A percentile compares a stretch with the other conserved stretches of the same genome.
Conservation (phyloP, 2,797 vertebrate species). For the Anabacerthia variegaticeps region DNA sequence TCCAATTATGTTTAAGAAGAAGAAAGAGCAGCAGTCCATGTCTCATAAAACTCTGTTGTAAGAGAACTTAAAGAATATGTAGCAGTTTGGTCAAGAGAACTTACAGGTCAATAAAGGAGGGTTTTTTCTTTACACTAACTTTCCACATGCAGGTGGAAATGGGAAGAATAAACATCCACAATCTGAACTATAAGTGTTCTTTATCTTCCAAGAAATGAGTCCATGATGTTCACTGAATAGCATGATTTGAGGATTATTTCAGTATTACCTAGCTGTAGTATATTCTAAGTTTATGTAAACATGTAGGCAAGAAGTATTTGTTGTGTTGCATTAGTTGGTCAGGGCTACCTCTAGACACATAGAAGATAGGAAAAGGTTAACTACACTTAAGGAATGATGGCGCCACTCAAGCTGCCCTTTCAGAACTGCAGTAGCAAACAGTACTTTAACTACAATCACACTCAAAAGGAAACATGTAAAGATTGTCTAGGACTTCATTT, state of each 20-base stretch:
- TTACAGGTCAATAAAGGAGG: background rate
- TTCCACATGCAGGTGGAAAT: background rate
- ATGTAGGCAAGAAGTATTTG: background rate
- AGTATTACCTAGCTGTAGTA: background rate
- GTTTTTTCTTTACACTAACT: background rate
- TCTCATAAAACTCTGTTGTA: background rate
- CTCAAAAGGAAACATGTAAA: background rate
- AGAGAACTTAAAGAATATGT: background rate
- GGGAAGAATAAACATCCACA: background rate
- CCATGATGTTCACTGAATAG: background rate
- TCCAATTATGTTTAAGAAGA: background rate
- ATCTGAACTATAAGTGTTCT: background rate
- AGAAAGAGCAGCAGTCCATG: background rate
- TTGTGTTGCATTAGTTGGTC: background rate
- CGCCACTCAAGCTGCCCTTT: background rate
- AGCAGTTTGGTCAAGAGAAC: background rate
- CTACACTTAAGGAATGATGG: background rate
- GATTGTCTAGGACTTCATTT: background rate
- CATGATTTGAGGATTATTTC: background rate
- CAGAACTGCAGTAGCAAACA: background rate
- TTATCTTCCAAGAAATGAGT: background rate
- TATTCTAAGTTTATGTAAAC: background rate
- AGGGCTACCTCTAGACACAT: background rate
- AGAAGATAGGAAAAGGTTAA: background rate
- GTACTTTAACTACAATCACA: background rate